phyloP scores from a whole-genome alignment of 2,113 vertebrate genomes.

The Eurypyga helias region DNA sequence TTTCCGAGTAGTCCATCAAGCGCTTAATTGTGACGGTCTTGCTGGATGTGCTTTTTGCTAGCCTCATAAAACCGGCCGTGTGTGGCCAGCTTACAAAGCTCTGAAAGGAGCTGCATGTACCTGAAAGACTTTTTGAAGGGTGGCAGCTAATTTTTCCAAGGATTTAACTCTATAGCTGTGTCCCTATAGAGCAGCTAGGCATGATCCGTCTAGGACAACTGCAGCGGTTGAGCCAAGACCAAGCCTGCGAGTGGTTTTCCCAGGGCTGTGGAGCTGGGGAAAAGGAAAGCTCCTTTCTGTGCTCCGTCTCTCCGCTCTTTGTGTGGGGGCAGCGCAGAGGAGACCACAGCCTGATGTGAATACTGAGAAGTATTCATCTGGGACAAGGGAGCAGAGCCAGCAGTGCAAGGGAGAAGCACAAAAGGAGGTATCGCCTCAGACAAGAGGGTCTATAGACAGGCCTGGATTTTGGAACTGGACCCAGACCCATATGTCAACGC shows the following conservation, averaged over 20 bases:
- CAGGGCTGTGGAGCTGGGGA: background rate
- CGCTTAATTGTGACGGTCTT: background rate
- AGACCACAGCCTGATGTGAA: slow-evolving; percentile 50
- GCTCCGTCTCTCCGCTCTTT: slow-evolving; percentile 3
- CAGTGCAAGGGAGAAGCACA: slow-evolving; percentile 16
- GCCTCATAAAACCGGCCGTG: background rate
- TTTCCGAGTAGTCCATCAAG: slow-evolving; percentile 5
- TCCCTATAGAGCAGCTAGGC: background rate
- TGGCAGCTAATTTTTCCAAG: background rate
- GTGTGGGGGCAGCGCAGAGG: background rate
- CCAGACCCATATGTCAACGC: background rate
- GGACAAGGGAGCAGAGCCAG: slow-evolving; percentile 43
- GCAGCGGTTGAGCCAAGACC: background rate
- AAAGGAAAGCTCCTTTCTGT: slow-evolving; percentile 40
- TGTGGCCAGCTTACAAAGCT: slow-evolving; percentile 12
- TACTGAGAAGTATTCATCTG: slow-evolving; percentile 41
- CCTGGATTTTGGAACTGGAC: slow-evolving; percentile 18
- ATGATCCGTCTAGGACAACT: background rate
- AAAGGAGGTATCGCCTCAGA: background rate
- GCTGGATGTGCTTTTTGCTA: slow-evolving; percentile 29
- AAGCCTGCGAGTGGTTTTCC: background rate
- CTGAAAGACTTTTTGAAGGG: background rate
- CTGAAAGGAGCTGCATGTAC: background rate
- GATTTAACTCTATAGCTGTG: background rate
- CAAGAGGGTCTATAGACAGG: background rate